phyloP scores from a whole-genome alignment of 2,888 invertebrate genomes.

The Apodemia mormo region DNA sequence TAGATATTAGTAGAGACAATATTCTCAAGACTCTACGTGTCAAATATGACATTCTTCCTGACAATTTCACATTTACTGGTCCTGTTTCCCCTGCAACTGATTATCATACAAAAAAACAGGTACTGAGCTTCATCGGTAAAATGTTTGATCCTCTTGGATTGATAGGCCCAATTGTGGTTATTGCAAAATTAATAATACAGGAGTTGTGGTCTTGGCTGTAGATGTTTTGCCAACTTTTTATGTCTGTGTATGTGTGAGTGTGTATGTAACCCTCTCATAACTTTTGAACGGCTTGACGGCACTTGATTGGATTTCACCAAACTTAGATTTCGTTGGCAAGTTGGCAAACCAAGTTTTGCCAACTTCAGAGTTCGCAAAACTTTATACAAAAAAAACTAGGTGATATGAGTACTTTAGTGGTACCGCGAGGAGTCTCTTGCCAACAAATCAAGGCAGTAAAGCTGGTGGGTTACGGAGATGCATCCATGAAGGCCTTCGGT shows the following conservation, averaged over 20 bases:
- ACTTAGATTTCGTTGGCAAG: background rate
- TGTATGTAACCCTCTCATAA: no score
- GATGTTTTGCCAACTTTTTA: background rate
- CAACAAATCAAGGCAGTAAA: slow-evolving; percentile 18
- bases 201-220: slow-evolving; percentile 24
- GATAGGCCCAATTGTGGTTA: slow-evolving; percentile 32
- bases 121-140: slow-evolving; percentile 35
- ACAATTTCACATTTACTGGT: slow-evolving; percentile 21
- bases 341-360: background rate
- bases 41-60: slow-evolving; percentile 22
- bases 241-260: no score
- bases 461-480: slow-evolving; percentile 32
- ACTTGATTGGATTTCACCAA: slow-evolving; percentile 26
- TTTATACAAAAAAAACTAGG: slow-evolving; percentile 18
- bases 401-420: background rate
- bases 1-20: slow-evolving; percentile 19
- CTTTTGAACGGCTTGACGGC: no score
- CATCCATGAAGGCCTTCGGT: slow-evolving; percentile 21
- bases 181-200: slow-evolving; percentile 34
- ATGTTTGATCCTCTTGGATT: slow-evolving; percentile 37
- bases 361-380: slow-evolving; percentile 22
- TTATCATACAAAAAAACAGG: slow-evolving; percentile 29
- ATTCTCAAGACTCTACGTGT: slow-evolving; percentile 28
- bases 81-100: slow-evolving; percentile 16
- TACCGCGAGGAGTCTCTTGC: no score